Conservation (phyloP, 1,140 invertebrate genomes). For the Drosophila sucinea region DNA sequence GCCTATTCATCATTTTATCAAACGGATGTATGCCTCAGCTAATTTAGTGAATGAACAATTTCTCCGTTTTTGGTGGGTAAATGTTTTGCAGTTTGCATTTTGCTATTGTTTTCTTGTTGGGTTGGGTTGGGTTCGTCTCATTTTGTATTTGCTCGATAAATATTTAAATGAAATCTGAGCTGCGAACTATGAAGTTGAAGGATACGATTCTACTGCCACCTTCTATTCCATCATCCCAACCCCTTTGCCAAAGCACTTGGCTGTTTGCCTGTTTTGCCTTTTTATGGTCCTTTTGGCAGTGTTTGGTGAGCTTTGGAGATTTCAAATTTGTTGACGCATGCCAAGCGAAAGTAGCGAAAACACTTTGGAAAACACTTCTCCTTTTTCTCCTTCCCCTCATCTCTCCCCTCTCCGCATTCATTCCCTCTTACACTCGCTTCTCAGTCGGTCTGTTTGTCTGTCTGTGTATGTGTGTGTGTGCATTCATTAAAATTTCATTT, state of each 20-base stretch:
- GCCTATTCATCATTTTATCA: slow-evolving; percentile 54
- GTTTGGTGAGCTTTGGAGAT: slow-evolving; percentile 32
- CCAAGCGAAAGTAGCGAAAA: slow-evolving; percentile 11
- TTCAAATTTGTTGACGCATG: slow-evolving; percentile 44
- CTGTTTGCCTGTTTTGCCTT: slow-evolving; percentile 6
- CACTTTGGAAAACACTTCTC: slow-evolving; percentile 33
- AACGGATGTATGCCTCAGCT: slow-evolving; percentile 72
- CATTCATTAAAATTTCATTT: slow-evolving; percentile 80
- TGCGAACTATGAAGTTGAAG: slow-evolving; percentile 6
- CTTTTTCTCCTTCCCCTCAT: slow-evolving; percentile 7
- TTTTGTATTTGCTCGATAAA: slow-evolving; percentile 49
- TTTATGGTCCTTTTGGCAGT: slow-evolving; percentile 24
- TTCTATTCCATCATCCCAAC: not conserved
- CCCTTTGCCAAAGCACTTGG: not conserved
- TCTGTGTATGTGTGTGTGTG: slow-evolving; percentile 27
- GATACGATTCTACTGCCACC: not conserved
- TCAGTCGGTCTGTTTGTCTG: slow-evolving; percentile 12
- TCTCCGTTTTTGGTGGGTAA: slow-evolving; percentile 32
- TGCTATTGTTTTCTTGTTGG: slow-evolving; percentile 1
- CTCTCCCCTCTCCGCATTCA: not conserved
- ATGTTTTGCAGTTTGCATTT: slow-evolving; percentile 65
- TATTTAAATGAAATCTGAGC: slow-evolving; percentile 60
- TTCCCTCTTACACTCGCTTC: slow-evolving; percentile 7
- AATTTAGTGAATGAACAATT: slow-evolving; percentile 65
- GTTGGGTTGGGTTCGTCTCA: not conserved